Conservation (phyloP, 2,797 vertebrate genomes). For the Pseudochromis fuscus region DNA sequence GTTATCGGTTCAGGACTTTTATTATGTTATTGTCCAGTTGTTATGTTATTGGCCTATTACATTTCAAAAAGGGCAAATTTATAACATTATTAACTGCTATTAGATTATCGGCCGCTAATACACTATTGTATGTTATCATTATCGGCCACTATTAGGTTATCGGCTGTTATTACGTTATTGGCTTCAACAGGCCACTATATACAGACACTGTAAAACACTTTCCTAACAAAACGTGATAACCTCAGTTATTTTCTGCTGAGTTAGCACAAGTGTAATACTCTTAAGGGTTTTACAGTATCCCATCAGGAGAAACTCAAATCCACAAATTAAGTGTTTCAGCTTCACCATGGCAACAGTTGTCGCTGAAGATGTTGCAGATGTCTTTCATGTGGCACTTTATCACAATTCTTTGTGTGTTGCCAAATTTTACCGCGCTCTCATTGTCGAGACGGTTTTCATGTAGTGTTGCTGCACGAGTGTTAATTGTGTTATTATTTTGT, state of each 20-base stretch:
- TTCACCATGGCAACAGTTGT: conserved; percentile 65
- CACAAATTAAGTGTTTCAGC: conserved; percentile 29
- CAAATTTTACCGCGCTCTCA: conserved; percentile 50
- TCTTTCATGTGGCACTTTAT: conserved; percentile 45
- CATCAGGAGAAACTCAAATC: conserved; percentile 41
- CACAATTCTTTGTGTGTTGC: conserved; percentile 48
- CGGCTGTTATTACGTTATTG: too few relatives aligned
- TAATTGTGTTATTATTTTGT: conserved; percentile 40
- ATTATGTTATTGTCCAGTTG: too few relatives aligned
- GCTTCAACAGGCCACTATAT: not conserved
- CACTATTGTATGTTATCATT: too few relatives aligned
- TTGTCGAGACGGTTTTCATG: conserved; percentile 33
- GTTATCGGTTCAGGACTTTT: too few relatives aligned
- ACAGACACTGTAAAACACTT: not conserved
- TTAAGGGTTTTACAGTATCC: conserved; percentile 23
- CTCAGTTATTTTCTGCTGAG: conserved; percentile 2
- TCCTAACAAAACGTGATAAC: not conserved
- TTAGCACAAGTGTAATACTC: conserved; percentile 16
- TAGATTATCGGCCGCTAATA: too few relatives aligned
- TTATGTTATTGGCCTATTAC: too few relatives aligned
- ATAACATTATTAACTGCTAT: too few relatives aligned
- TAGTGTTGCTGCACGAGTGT: conserved; percentile 36
- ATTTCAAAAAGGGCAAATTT: too few relatives aligned
- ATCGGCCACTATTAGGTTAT: too few relatives aligned
- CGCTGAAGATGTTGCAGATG: conserved; percentile 64